Percentiles rank a stretch among this genome's conserved stretches.
These are phyloP conservation scores for Sebastolobus altivelis DNA, from an alignment of 2,797 vertebrate species.

Conservation along the genomic window DNA sequence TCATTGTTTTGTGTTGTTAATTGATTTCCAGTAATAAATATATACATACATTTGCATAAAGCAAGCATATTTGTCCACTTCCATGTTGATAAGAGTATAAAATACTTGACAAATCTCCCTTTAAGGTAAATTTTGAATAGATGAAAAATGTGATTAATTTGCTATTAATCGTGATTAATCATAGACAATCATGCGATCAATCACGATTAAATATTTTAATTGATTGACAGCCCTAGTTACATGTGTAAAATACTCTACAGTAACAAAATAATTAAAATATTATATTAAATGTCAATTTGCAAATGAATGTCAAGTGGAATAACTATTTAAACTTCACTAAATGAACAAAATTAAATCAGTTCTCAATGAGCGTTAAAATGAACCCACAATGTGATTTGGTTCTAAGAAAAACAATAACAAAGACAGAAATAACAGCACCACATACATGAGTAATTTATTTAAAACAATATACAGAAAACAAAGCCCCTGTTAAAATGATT, in stretches of 20 bases:
- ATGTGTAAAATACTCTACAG: neutral
- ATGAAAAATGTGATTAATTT: too few species aligned
- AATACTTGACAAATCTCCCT: too few species aligned
- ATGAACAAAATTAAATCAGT: neutral
- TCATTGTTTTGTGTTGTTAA: too few species aligned
- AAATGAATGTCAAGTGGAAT: neutral
- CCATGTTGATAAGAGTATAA: too few species aligned
- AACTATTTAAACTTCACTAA: neutral
- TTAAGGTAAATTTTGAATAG: too few species aligned
- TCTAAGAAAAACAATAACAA: neutral
- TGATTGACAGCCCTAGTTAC: too few species aligned
- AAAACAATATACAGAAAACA: slow-evolving; percentile 68
- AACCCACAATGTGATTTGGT: neutral
- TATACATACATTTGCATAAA: too few species aligned
- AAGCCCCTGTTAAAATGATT: slow-evolving; percentile 41
- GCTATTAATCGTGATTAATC: too few species aligned
- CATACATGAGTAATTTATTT: slow-evolving; percentile 71
- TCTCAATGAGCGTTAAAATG: neutral
- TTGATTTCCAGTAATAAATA: too few species aligned
- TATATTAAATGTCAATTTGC: neutral
- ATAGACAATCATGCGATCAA: too few species aligned
- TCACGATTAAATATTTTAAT: too few species aligned
- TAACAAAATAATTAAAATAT: neutral
- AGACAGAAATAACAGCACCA: neutral
- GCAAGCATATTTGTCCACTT: too few species aligned